Conservation (phyloP, 2,888 invertebrate genomes). For the Andrena marginata region DNA sequence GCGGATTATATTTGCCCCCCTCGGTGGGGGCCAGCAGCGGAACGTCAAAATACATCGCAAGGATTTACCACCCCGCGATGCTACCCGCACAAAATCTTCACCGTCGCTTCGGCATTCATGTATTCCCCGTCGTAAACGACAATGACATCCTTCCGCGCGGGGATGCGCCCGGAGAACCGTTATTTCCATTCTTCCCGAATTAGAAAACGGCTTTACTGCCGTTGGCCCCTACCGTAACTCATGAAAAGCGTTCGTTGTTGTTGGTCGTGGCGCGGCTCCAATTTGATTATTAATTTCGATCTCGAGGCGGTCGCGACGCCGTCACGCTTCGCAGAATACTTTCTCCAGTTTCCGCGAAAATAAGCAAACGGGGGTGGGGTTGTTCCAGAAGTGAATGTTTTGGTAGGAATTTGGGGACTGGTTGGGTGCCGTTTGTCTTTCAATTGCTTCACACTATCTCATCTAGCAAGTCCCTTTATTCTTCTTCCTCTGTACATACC, state of each 20-base stretch:
- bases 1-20: constrained; percentile 65
- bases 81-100: constrained; percentile 14
- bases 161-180: constrained; percentile 20
- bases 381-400: constrained; percentile 16
- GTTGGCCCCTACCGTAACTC: constrained; percentile 37
- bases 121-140: constrained; percentile 66
- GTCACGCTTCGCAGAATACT: not conserved
- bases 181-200: constrained; percentile 63
- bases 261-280: constrained; percentile 47
- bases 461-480: no score
- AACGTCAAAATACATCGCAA: constrained; percentile 66
- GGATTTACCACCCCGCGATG: constrained; percentile 60
- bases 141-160: constrained; percentile 53
- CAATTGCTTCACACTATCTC: not conserved
- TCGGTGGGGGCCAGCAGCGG: constrained; percentile 32
- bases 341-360: constrained; percentile 21
- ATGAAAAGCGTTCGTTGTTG: constrained; percentile 22
- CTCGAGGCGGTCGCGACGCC: not conserved
- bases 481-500: no score
- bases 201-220: constrained; percentile 43
- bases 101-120: constrained; percentile 50
- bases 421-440: not conserved
- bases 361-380: not conserved
- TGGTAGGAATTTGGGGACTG: not conserved
- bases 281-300: constrained; percentile 61